Conservation (phyloP, 2,797 vertebrate genomes). For the Salarias fasciatus region DNA sequence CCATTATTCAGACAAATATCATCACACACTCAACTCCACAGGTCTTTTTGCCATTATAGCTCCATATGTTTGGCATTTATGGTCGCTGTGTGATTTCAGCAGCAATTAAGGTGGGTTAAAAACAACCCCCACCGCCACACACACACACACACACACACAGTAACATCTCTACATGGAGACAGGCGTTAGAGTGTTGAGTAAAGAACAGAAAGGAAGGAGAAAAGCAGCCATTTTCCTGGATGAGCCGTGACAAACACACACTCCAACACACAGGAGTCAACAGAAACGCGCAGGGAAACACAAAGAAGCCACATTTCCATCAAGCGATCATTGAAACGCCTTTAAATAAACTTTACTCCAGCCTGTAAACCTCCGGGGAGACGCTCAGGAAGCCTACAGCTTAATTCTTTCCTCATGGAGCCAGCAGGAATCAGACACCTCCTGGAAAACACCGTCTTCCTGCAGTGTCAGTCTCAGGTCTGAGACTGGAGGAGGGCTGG, state of each 20-base stretch:
- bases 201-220: conserved; percentile 43
- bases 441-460: not conserved
- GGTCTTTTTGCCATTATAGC: too few relatives aligned
- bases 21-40: too few relatives aligned
- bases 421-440: not conserved
- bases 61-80: not conserved
- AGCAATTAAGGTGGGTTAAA: not conserved
- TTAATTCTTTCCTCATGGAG: conserved; percentile 11
- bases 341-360: not conserved
- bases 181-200: conserved; percentile 30
- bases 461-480: too few relatives aligned
- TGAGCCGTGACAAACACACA: conserved; percentile 18
- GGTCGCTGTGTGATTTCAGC: conserved; percentile 15
- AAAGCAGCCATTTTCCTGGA: conserved; percentile 11
- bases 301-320: conserved; percentile 19
- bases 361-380: conserved; percentile 1
- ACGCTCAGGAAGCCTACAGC: conserved; percentile 13
- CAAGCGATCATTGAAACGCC: conserved; percentile 21
- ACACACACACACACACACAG: not conserved
- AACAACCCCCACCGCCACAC: not conserved
- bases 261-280: not conserved
- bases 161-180: conserved; percentile 20
- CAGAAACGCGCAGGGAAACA: not conserved
- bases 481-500: too few relatives aligned
- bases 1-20: too few relatives aligned